These are phyloP conservation scores for Tragopan temminckii DNA, from an alignment of 2,797 vertebrate genomes.

Conservation along the genomic window DNA sequence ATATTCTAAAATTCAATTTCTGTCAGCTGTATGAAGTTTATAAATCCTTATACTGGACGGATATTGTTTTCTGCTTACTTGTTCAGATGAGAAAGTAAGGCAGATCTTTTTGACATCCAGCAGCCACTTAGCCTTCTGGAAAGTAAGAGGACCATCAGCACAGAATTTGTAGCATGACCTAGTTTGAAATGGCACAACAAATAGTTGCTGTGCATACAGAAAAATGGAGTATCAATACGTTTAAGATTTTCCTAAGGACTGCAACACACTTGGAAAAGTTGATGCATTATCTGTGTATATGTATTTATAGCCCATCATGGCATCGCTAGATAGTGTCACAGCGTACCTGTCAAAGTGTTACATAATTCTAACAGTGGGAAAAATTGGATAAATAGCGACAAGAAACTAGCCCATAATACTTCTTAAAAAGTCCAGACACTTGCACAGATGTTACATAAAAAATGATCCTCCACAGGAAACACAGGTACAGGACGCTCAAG, in stretches of 20 bases:
- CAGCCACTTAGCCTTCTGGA: conserved; percentile 83
- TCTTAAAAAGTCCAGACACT: neutral
- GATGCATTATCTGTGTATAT: neutral
- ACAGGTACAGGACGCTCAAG: rapidly evolving
- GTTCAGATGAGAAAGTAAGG: conserved; percentile 85
- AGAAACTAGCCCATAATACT: neutral
- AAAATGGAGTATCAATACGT: rapidly evolving
- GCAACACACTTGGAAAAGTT: neutral
- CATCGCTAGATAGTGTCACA: rapidly evolving
- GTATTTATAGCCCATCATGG: neutral
- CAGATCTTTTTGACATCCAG: conserved; percentile 87
- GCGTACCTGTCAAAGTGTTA: neutral
- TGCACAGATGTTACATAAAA: neutral
- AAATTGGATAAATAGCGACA: neutral
- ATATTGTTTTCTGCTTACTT: conserved; percentile 69
- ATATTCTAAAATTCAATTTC: neutral
- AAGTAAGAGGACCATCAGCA: conserved; percentile 85
- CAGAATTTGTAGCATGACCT: conserved; percentile 88
- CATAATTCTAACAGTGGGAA: neutral
- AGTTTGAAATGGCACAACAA: conserved; percentile 32
- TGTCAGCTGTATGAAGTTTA: neutral
- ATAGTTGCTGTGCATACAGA: neutral
- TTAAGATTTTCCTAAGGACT: neutral
- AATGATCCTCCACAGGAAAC: rapidly evolving
- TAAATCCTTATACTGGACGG: neutral